A percentile compares a stretch with the other conserved stretches of the same genome.
Evolutionary conservation across 2,113 vertebrate genomes (phyloP).

Genomic region (Noctilio leporinus): DNA sequence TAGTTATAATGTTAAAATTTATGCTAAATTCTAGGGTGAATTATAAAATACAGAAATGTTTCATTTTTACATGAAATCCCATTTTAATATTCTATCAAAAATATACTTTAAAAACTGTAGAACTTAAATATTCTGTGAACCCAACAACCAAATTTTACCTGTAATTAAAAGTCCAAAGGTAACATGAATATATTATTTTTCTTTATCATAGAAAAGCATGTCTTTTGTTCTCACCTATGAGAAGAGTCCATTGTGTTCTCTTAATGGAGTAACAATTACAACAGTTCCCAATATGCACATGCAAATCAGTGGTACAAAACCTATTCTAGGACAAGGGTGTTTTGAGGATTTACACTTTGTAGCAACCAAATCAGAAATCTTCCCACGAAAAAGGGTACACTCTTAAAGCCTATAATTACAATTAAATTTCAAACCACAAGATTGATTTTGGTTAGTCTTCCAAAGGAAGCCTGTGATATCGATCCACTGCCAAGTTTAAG

Average conservation of each 20-base stretch:
- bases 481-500: slow-evolving; percentile 6
- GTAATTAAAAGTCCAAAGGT: slow-evolving; percentile 6
- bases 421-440: slow-evolving; percentile 22
- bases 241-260: not conserved
- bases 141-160: not conserved
- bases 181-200: not conserved
- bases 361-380: not conserved
- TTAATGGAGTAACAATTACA: not conserved
- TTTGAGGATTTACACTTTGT: not conserved
- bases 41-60: not conserved
- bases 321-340: not conserved
- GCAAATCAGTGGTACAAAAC: not conserved
- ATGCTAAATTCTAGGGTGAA: not conserved
- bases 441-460: slow-evolving; percentile 28
- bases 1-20: not conserved
- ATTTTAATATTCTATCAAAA: not conserved
- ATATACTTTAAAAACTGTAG: not conserved
- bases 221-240: not conserved
- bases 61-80: slow-evolving; percentile 4
- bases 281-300: not conserved
- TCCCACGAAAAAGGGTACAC: not conserved
- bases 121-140: not conserved
- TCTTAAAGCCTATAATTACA: not conserved
- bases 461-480: not conserved
- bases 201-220: not conserved